Evolutionary conservation across 2,113 vertebrate species (phyloP).

Genomic region (Anoplopoma fimbria): DNA sequence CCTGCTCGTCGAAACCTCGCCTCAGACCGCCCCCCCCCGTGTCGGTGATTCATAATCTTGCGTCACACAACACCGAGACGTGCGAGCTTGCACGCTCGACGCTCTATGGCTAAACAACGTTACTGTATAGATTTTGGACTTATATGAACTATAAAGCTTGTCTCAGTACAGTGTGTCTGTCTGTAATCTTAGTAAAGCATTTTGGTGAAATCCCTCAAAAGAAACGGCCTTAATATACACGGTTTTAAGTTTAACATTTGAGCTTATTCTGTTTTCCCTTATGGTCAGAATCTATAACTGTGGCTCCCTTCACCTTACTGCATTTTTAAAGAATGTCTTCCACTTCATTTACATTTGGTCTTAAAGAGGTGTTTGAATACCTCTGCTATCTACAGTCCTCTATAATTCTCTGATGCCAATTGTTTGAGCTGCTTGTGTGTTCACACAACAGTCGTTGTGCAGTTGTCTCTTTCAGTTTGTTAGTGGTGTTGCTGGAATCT

Average conservation of each 20-base stretch:
- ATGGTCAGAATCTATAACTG: background rate
- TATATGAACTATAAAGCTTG: background rate
- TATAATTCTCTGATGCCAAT: background rate
- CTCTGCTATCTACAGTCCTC: background rate
- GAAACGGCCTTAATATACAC: background rate
- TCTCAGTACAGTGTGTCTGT: no score
- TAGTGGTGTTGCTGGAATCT: background rate
- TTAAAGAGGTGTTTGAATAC: background rate
- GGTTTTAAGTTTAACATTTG: background rate
- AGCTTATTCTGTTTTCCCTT: background rate
- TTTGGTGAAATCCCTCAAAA: background rate
- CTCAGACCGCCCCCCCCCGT: constrained; percentile 35
- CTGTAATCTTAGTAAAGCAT: background rate
- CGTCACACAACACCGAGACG: background rate
- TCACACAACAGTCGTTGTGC: background rate
- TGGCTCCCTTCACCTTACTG: background rate
- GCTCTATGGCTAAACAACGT: background rate
- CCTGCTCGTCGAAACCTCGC: no score
- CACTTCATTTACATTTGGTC: background rate
- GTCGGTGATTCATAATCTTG: background rate
- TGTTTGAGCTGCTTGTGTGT: background rate
- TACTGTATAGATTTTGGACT: background rate
- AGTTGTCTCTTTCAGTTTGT: background rate
- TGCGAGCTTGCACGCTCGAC: background rate
- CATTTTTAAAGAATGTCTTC: background rate